phyloP scores from a whole-genome alignment of 2,113 vertebrate species.

The Tachuris rubrigastra region DNA sequence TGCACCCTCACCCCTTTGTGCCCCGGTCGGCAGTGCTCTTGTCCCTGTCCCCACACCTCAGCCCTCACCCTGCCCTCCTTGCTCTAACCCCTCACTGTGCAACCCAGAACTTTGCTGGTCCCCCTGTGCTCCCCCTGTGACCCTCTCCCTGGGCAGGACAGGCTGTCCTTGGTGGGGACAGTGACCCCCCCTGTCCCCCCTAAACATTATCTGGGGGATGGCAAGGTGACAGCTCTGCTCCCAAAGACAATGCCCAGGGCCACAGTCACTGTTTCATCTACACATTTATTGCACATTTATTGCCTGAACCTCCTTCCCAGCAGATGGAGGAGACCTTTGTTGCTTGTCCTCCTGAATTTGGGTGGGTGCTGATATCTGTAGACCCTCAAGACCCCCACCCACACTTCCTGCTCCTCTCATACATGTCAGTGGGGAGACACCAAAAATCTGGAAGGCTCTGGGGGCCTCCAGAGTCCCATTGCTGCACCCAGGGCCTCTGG shows the following conservation, averaged over 20 bases:
- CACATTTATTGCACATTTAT: fast-evolving
- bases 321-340: background rate
- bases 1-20: too few relatives aligned
- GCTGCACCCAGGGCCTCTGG: background rate
- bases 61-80: background rate
- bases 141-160: background rate
- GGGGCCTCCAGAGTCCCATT: background rate
- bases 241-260: fast-evolving
- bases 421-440: fast-evolving
- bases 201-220: fast-evolving
- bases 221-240: fast-evolving
- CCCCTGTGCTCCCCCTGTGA: fast-evolving
- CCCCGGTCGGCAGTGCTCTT: background rate
- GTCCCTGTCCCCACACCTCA: background rate
- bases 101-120: background rate
- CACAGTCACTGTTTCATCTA: background rate
- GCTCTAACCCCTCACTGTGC: background rate
- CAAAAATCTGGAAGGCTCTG: background rate
- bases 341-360: background rate
- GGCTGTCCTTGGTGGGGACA: background rate
- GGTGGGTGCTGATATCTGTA: background rate
- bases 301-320: background rate
- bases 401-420: background rate
- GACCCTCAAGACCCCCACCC: background rate
- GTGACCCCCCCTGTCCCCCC: background rate